phyloP scores from a whole-genome alignment of 2,113 vertebrate genomes.

The rat (Rattus norvegicus) region GRCr8 NC_086023.1:65993501-65994000 shows the following conservation, averaged over 20 bases:
- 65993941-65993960: not conserved
- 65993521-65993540: not conserved
- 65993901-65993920: not conserved
- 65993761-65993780: not conserved
- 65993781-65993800: not conserved
- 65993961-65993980: not conserved
- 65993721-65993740: not conserved
- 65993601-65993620: not conserved
- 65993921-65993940: not conserved
- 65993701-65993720: not conserved
- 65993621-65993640: not conserved
- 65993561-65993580: not conserved
- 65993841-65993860: not conserved
- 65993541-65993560: not conserved
- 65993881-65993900: not conserved
- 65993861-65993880: not conserved
- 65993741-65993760: not conserved
- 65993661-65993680: not conserved
- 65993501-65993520: not conserved
- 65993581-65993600: not conserved
- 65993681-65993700: not conserved
- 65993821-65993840: not conserved
- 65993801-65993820: not conserved
- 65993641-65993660: not conserved
- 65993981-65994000: fast-evolving